Conservation (phyloP, 1,140 invertebrate genomes). For the Trichonephila inaurata region DNA sequence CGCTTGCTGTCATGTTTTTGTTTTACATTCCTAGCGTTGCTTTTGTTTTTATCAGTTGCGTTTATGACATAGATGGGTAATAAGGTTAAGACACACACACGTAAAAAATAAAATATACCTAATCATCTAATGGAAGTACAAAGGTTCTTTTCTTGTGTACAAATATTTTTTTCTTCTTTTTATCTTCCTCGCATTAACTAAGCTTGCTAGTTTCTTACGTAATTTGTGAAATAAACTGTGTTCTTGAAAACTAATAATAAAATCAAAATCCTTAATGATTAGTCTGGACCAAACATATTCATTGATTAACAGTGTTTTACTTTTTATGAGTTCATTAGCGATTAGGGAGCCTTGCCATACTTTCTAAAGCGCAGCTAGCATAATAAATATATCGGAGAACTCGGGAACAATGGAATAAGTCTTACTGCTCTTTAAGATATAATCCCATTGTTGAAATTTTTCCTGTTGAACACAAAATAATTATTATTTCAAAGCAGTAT, state of each 20-base stretch:
- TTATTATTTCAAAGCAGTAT: conserved; percentile 3
- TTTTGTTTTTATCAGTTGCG: conserved; percentile 46
- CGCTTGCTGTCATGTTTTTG: conserved; percentile 19
- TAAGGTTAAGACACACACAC: conserved; percentile 31
- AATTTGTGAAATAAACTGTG: conserved; percentile 55
- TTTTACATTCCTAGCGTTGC: conserved; percentile 28
- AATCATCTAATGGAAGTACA: conserved; percentile 55
- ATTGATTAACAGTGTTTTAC: conserved; percentile 46
- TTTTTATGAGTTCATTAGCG: conserved; percentile 57
- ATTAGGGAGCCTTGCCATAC: background rate
- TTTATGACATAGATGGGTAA: conserved; percentile 39
- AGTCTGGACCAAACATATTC: conserved; percentile 47
- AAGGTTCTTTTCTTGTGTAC: conserved; percentile 13
- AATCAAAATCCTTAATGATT: conserved; percentile 48
- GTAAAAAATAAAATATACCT: conserved; percentile 48
- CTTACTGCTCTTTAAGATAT: background rate
- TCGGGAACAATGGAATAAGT: background rate
- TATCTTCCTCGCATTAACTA: background rate
- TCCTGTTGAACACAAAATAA: background rate
- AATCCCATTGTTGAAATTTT: background rate
- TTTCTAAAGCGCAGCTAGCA: conserved; percentile 3
- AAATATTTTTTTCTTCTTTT: conserved; percentile 11
- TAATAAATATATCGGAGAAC: background rate
- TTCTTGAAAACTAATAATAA: conserved; percentile 24
- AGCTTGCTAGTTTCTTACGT: background rate